Evolutionary conservation across 2,888 invertebrate species (phyloP).

Genomic region (Leptodirus hochenwartii): DNA sequence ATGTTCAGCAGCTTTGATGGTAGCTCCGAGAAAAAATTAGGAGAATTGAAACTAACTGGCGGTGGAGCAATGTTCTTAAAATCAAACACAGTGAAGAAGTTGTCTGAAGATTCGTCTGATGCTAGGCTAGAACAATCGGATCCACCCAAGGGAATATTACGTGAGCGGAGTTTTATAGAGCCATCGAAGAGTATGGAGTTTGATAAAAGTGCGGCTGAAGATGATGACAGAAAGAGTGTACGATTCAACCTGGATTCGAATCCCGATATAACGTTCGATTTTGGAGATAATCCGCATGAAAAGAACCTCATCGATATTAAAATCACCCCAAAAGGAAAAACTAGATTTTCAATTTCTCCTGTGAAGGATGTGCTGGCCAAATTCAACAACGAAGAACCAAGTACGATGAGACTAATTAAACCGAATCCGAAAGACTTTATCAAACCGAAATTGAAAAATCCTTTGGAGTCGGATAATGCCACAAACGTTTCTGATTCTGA

Average conservation of each 20-base stretch:
- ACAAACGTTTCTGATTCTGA: constrained; percentile 24
- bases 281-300: constrained; percentile 23
- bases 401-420: constrained; percentile 29
- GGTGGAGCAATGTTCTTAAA: constrained; percentile 48
- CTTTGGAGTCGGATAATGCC: constrained; percentile 19
- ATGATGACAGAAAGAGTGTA: constrained; percentile 63
- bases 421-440: constrained; percentile 40
- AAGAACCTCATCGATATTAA: constrained; percentile 20
- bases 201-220: constrained; percentile 29
- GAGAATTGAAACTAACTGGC: constrained; percentile 26
- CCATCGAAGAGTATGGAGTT: constrained; percentile 22
- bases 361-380: constrained; percentile 12
- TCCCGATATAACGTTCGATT: constrained; percentile 26
- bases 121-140: constrained; percentile 2
- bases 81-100: constrained; percentile 25
- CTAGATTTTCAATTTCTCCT: constrained; percentile 20
- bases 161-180: constrained; percentile 34
- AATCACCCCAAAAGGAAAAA: constrained; percentile 15
- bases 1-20: constrained; percentile 24
- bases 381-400: constrained; percentile 1
- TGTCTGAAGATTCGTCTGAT: constrained; percentile 5
- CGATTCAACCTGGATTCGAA: constrained; percentile 39
- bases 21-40: constrained; percentile 12
- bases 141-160: constrained; percentile 39
- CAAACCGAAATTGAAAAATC: constrained; percentile 32